Evolutionary conservation across 2,888 invertebrate species (phyloP), one percentile per base, ranked within the genome.

Genomic region (Agrochola lota): DNA sequence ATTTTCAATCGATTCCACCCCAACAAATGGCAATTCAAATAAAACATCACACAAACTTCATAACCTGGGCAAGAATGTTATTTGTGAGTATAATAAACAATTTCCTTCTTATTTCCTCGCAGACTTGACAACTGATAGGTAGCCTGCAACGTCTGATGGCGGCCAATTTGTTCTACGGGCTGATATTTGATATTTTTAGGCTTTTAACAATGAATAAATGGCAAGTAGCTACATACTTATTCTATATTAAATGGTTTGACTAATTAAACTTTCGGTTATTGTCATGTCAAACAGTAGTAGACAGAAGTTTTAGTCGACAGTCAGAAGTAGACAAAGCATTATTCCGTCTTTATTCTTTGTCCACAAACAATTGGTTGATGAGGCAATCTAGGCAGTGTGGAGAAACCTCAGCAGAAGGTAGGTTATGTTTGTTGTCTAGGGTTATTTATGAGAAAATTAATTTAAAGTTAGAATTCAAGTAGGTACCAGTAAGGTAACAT

Each of bases 71-170:
- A 79, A 80, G 85, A 74, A 88, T 83, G 78, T 85, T 80, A 88
- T 87, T 87, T 85, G 74, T 78, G 68, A 60, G 66, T 59, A 85
- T 72, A 87, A 88, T 88, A 77, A 88, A 83, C 80, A 87, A 87
- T 88, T 87, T 88, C 87, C 87, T 78, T 71, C 76, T 83, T 86
- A 87, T 88, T 87, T 87, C 87, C 88, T 84, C 73, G 76, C 76
- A 62, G 62, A 52, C 52, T 63, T 77, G 81, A 81, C 81, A 71
- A 62, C 81, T 77, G 80, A 76, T 82, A 85, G 60, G 82, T 49
- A 1, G 62, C 46, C 30, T 64, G 78, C 40, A 40, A 49, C 20
- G 73, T 62, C 59, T 59, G 60, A 74, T 23, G 66, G 49, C n/a
- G 15, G 55, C 46, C 55, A 74, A 79, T 70, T 79, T 83, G 23